Base-by-base conservation (phyloP, 2,113 vertebrate species). In the Zapornia atra region DNA sequence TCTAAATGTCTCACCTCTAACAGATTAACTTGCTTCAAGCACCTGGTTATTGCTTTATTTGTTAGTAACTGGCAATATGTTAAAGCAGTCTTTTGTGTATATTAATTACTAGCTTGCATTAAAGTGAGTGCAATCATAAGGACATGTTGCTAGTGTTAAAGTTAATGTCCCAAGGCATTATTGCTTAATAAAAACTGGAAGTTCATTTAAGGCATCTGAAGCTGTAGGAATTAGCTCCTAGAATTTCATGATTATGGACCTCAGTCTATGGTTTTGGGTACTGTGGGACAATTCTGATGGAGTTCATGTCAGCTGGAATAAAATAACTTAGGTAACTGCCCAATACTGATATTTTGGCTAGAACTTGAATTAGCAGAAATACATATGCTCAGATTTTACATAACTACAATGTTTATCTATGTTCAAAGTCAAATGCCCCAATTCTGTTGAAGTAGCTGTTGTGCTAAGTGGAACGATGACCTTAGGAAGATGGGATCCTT, bases 71-170 rank as follows among this genome's bases (percentile, higher is more conserved):
- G 72, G 51, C 56, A 89, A 28, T 51, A 26, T 75, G 42, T 38
- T 86, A 78, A 83, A 92, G 46, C n/a, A 86, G 33, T 57, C 71
- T 21, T 90, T 88, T 66, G 59, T 81, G 10, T 83, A 51, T 90
- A 46, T 88, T 96, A 94, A 90, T 94, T 95, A 70, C 76, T 70
- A 51, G 36, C 19, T 83, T 93, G 61, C 9, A 26, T 84, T 92
- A 86, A 92, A 88, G 86, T 88, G 94, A 94, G 82, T 86, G 68
- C 64, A 76, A 46, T 90, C 48, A 65, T 26, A n/a, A 83, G 76
- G 56, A 34, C 50, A 63, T 70, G 64, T 51, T 92, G 80, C 42
- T 54, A 73, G 46, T 83, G 48, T 66, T 88, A 9, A 91, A 89
- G 60, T 63, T 85, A 77, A 92, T 86, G 92, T 94, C 50, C 54